These are phyloP conservation scores for Drosophila navojoa DNA, from an alignment of 1,140 invertebrate species.

Conservation along the genomic window DNA sequence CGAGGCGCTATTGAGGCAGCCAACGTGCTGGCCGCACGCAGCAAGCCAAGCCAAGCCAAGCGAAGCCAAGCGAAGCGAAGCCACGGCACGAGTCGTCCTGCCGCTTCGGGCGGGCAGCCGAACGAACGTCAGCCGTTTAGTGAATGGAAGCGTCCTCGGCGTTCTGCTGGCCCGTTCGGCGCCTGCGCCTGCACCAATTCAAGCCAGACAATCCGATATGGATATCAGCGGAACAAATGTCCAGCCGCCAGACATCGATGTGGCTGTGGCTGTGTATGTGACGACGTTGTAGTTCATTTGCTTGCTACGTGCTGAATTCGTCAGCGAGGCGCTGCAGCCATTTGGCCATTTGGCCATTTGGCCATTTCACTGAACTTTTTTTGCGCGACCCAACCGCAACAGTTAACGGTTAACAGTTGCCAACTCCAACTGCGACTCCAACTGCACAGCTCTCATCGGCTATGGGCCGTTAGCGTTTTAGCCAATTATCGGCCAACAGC, in stretches of 20 bases:
- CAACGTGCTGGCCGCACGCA: slow-evolving; percentile 42
- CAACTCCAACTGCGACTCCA: no score
- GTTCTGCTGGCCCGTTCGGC: neutral
- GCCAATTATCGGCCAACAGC: neutral
- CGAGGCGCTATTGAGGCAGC: slow-evolving; percentile 64
- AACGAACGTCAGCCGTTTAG: slow-evolving; percentile 36
- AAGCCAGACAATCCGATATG: slow-evolving; percentile 19
- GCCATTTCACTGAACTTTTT: slow-evolving; percentile 19
- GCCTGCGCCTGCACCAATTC: slow-evolving; percentile 29
- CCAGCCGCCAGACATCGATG: neutral
- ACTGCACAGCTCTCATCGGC: neutral
- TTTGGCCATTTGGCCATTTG: slow-evolving; percentile 6
- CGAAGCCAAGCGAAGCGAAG: slow-evolving; percentile 24
- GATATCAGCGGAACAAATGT: slow-evolving; percentile 5
- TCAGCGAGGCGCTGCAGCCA: neutral
- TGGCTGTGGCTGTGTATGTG: neutral
- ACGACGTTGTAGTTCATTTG: slow-evolving; percentile 31
- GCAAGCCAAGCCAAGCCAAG: slow-evolving; percentile 44
- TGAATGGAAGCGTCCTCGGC: slow-evolving; percentile 50
- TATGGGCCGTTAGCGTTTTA: slow-evolving; percentile 1
- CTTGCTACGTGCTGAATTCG: slow-evolving; percentile 22
- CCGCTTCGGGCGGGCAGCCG: neutral
- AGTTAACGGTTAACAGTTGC: slow-evolving; percentile 11
- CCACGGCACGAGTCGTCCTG: neutral
- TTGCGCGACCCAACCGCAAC: slow-evolving; percentile 21